Conservation (phyloP, 2,797 vertebrate genomes). For the Mallotus villosus region DNA sequence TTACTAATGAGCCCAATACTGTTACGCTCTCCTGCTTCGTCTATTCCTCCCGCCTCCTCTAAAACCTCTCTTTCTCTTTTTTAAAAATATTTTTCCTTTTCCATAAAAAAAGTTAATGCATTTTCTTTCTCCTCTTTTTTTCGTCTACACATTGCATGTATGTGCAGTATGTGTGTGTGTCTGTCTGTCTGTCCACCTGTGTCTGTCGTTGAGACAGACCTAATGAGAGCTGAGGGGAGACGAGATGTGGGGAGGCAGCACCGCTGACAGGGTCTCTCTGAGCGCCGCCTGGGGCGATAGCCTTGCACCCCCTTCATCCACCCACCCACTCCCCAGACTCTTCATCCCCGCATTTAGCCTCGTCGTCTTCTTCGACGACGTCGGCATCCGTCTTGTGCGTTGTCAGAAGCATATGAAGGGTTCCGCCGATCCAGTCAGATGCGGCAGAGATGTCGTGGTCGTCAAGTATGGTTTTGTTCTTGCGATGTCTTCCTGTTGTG, state of each 20-base stretch:
- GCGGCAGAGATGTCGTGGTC: too few relatives aligned
- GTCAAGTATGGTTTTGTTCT: too few relatives aligned
- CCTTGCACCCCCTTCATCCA: conserved; percentile 23
- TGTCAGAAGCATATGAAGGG: too few relatives aligned
- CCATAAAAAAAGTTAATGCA: background rate
- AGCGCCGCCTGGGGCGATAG: conserved; percentile 28
- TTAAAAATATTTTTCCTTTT: background rate
- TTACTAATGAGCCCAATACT: conserved; percentile 49
- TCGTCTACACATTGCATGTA: too few relatives aligned
- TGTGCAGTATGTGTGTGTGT: too few relatives aligned
- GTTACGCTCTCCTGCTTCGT: conserved; percentile 20
- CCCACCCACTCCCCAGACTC: conserved; percentile 13
- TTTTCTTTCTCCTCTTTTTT: too few relatives aligned
- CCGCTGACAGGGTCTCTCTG: conserved; percentile 11
- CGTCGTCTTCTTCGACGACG: background rate
- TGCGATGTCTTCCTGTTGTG: too few relatives aligned
- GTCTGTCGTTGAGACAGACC: conserved; percentile 30
- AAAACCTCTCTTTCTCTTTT: background rate
- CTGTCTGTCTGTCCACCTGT: too few relatives aligned
- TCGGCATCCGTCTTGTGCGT: too few relatives aligned
- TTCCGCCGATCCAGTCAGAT: too few relatives aligned
- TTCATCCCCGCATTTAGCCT: too few relatives aligned
- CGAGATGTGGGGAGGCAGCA: conserved; percentile 28
- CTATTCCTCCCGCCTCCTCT: background rate
- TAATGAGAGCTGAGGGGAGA: conserved; percentile 61